These are phyloP conservation scores for Choristoneura rosaceana DNA, from an alignment of 2,888 invertebrate genomes.

Conservation along the genomic window DNA sequence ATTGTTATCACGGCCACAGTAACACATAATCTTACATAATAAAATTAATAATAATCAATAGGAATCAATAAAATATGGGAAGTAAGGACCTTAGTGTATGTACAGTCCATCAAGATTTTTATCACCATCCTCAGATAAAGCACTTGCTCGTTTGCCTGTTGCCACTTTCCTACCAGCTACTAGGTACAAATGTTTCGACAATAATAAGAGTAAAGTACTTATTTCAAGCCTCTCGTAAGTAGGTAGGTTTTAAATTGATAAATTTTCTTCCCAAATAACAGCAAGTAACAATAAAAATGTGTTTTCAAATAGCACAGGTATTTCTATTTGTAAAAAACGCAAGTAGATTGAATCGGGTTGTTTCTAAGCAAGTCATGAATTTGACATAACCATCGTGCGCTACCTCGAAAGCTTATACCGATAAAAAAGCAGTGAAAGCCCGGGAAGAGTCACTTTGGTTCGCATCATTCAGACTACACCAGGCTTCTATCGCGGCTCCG, in stretches of 20 bases:
- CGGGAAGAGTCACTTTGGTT: conserved; percentile 39
- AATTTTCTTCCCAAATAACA: not conserved
- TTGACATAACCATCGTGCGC: conserved; percentile 54
- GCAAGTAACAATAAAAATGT: not conserved
- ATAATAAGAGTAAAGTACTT: too few relatives aligned
- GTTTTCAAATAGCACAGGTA: conserved; percentile 2
- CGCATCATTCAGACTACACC: conserved; percentile 36
- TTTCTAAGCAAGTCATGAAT: conserved; percentile 59
- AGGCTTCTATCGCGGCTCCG: conserved; percentile 21
- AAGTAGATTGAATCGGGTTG: conserved; percentile 51
- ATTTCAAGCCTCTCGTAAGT: too few relatives aligned
- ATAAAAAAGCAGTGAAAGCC: conserved; percentile 40
- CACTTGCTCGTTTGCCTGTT: too few relatives aligned
- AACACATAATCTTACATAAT: too few relatives aligned
- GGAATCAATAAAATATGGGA: too few relatives aligned
- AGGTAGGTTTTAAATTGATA: not conserved
- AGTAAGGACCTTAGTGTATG: too few relatives aligned
- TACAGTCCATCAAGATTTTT: too few relatives aligned
- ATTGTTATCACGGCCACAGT: too few relatives aligned
- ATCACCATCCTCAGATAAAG: too few relatives aligned
- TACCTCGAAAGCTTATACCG: conserved; percentile 53
- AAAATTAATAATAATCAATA: too few relatives aligned
- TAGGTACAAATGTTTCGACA: too few relatives aligned
- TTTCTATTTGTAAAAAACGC: conserved; percentile 9
- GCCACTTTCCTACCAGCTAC: too few relatives aligned